Evolutionary conservation across 1,140 invertebrate species (phyloP).

Genomic region (Dinoponera quadriceps): DNA sequence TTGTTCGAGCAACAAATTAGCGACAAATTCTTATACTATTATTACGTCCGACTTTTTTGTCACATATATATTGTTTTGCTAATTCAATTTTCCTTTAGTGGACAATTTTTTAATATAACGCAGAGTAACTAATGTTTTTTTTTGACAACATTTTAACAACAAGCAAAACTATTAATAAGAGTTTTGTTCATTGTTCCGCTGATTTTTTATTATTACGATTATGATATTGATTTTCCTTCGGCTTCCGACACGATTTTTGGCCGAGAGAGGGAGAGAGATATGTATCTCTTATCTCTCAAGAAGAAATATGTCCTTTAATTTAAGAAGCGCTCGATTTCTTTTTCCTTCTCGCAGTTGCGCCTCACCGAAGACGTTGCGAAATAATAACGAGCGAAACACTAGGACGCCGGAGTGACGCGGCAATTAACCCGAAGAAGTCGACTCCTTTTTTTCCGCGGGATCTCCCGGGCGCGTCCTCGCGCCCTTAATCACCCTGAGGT

Average conservation of each 20-base stretch:
- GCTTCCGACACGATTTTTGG: background rate
- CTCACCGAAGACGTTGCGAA: background rate
- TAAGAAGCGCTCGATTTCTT: background rate
- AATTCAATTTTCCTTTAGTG: too few species aligned
- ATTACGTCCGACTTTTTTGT: too few species aligned
- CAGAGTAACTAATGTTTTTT: too few species aligned
- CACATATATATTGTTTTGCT: too few species aligned
- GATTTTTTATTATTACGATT: background rate
- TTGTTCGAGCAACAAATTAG: too few species aligned
- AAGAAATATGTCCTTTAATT: background rate
- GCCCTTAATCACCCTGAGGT: conserved; percentile 38
- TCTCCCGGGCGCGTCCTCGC: background rate
- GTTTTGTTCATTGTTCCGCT: too few species aligned
- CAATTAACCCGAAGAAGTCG: conserved; percentile 44
- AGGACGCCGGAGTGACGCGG: conserved; percentile 22
- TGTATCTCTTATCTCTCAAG: background rate
- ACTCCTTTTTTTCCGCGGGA: background rate
- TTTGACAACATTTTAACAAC: too few species aligned
- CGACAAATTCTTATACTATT: too few species aligned
- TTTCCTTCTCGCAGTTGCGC: background rate
- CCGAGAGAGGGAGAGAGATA: background rate
- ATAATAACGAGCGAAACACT: conserved; percentile 24
- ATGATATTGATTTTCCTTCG: background rate
- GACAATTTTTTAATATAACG: too few species aligned
- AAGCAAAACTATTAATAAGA: too few species aligned